Evolutionary conservation across 2,888 invertebrate genomes (phyloP).

Genomic region (Cheilosia variabilis): DNA sequence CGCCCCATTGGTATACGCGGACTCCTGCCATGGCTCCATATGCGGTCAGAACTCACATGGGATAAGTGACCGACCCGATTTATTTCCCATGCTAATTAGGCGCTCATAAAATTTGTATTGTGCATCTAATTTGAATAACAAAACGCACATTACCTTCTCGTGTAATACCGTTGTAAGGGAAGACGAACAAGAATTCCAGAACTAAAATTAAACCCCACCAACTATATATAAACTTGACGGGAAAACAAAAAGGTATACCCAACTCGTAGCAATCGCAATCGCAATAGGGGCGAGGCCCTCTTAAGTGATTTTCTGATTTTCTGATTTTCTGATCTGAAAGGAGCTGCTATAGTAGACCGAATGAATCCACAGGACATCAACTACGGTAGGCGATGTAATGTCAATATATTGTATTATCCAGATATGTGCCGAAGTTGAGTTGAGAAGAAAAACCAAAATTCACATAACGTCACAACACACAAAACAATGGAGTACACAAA

Average conservation of each 20-base stretch:
- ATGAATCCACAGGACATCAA: slow-evolving; percentile 59
- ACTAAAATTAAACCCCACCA: neutral
- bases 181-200: neutral
- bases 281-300: slow-evolving; percentile 55
- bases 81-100: slow-evolving; percentile 28
- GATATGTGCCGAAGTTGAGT: slow-evolving; percentile 31
- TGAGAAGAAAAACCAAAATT: slow-evolving; percentile 48
- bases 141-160: neutral
- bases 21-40: neutral
- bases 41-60: neutral
- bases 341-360: slow-evolving; percentile 1
- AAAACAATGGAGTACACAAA: slow-evolving; percentile 43
- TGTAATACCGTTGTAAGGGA: slow-evolving; percentile 1
- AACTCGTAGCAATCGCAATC: neutral
- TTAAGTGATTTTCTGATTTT: slow-evolving; percentile 60
- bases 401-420: slow-evolving; percentile 48
- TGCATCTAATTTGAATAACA: slow-evolving; percentile 41
- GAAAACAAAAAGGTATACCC: slow-evolving; percentile 24
- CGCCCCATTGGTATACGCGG: neutral
- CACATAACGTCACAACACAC: slow-evolving; percentile 68
- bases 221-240: neutral
- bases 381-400: slow-evolving; percentile 59
- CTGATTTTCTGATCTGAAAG: neutral
- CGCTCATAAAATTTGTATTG: neutral
- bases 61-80: slow-evolving; percentile 6